Evolutionary conservation across 2,797 vertebrate species (phyloP).

Genomic region (Distichodus sexfasciatus): DNA sequence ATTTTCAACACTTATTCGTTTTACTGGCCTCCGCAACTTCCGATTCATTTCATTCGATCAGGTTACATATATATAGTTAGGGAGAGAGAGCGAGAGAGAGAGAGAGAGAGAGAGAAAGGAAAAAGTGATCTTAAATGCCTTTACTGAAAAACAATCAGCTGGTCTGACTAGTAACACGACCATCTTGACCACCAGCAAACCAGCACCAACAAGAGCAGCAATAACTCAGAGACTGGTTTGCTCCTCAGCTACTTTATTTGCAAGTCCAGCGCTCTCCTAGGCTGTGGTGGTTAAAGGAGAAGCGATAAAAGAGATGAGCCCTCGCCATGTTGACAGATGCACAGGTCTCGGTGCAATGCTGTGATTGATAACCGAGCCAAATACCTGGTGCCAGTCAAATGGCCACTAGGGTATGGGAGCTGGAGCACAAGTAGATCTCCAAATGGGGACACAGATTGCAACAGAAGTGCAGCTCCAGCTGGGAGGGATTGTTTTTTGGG

Average conservation of each 20-base stretch:
- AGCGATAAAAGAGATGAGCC: constrained; percentile 6
- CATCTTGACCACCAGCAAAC: no score
- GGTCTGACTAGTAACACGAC: no score
- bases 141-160: no score
- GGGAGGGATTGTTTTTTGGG: constrained; percentile 40
- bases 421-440: constrained; percentile 38
- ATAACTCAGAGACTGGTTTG: no score
- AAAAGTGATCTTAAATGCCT: no score
- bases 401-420: constrained; percentile 26
- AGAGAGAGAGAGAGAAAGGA: no score
- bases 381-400: constrained; percentile 34
- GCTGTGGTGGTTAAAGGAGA: constrained; percentile 23
- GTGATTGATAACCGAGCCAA: constrained; percentile 40
- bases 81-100: no score
- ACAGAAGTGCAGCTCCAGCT: constrained; percentile 30
- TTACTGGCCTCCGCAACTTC: no score
- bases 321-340: constrained; percentile 32
- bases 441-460: constrained; percentile 43
- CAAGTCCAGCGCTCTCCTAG: background rate
- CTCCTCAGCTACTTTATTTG: background rate
- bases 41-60: no score
- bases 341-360: constrained; percentile 25
- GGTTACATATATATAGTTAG: no score
- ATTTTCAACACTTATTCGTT: no score
- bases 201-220: no score